Percentiles rank a stretch among this genome's conserved stretches.
Conservation (phyloP, 2,113 vertebrate genomes). For the Cinclus cinclus region DNA sequence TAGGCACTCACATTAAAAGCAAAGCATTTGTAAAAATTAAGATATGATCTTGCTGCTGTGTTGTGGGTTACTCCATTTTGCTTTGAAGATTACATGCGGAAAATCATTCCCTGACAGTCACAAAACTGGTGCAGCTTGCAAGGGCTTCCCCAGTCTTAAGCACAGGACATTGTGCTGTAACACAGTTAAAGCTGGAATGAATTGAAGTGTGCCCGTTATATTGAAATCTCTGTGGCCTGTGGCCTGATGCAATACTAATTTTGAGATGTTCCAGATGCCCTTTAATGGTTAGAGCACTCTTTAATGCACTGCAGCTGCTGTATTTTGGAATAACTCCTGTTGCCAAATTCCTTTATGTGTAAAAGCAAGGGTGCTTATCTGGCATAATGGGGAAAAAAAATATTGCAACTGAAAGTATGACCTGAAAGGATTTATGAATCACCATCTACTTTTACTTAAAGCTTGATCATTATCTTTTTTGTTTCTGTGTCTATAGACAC, state of each 20-base stretch:
- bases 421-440: background rate
- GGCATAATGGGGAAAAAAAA: background rate
- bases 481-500: background rate
- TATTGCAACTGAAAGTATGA: background rate
- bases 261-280: conserved; percentile 44
- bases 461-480: background rate
- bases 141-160: background rate
- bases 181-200: conserved; percentile 12
- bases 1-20: background rate
- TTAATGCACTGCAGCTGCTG: conserved; percentile 46
- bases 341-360: background rate
- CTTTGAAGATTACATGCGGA: background rate
- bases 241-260: conserved; percentile 34
- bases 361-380: conserved; percentile 18
- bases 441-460: background rate
- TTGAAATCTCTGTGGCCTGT: conserved; percentile 49
- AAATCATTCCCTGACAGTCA: background rate
- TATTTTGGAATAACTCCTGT: background rate
- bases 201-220: conserved; percentile 45
- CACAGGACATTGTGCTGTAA: background rate
- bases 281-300: conserved; percentile 32
- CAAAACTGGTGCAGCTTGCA: background rate
- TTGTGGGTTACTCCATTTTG: conserved; percentile 19
- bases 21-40: conserved; percentile 37
- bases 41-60: conserved; percentile 37